Evolutionary conservation across 37 sponge, comb jelly and placozoan species (phyloP).

Genomic region (Amphimedon queenslandica): DNA sequence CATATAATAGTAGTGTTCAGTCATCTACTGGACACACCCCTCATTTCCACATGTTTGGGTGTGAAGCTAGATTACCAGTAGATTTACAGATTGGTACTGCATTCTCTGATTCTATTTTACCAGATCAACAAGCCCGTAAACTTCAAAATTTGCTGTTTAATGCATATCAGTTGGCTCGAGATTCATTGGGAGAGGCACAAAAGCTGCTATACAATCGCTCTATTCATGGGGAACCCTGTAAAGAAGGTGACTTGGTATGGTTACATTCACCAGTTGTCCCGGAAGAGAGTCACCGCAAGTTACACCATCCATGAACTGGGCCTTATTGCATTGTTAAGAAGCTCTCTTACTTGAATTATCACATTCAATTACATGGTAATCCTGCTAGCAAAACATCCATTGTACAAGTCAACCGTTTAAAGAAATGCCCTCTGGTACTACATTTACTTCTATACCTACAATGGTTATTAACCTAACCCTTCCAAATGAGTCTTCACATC

Average conservation of each 20-base stretch:
- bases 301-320: conserved; percentile 44
- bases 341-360: conserved; percentile 18
- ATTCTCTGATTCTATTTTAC: background rate
- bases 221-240: conserved; percentile 37
- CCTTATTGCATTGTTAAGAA: conserved; percentile 29
- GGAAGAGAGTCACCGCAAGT: conserved; percentile 26
- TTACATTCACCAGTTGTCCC: conserved; percentile 35
- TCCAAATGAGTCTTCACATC: too few species aligned
- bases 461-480: too few species aligned
- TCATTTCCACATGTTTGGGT: conserved; percentile 49
- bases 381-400: background rate
- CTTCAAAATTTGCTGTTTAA: conserved; percentile 2
- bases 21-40: conserved; percentile 24
- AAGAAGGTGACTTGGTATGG: conserved; percentile 49
- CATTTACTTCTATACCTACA: too few species aligned
- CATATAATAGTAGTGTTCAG: conserved; percentile 46
- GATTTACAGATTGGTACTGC: conserved; percentile 9
- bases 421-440: background rate
- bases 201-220: conserved; percentile 28
- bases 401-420: background rate
- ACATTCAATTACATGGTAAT: conserved; percentile 4
- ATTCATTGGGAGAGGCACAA: background rate
- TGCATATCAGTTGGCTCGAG: conserved; percentile 11
- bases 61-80: conserved; percentile 32
- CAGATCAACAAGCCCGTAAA: conserved; percentile 15